Conservation (phyloP, 1,140 invertebrate genomes). For the Penaeus japonicus region DNA sequence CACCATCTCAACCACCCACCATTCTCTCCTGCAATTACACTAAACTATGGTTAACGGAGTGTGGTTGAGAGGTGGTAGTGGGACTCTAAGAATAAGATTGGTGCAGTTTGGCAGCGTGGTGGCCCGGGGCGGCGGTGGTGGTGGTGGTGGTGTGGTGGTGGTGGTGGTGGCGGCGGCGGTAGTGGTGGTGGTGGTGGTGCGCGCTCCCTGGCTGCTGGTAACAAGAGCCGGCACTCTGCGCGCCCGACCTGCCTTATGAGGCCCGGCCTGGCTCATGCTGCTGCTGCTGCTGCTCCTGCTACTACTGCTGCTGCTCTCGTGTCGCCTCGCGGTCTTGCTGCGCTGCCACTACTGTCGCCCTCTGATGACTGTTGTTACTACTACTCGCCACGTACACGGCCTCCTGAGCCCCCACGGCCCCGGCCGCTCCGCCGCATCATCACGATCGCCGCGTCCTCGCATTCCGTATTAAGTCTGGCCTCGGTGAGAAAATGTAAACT, state of each 20-base stretch:
- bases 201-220: slow-evolving; percentile 7
- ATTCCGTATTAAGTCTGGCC: slow-evolving; percentile 28
- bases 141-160: not conserved
- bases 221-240: slow-evolving; percentile 22
- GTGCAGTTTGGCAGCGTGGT: slow-evolving; percentile 33
- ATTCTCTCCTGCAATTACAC: no score
- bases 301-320: not conserved
- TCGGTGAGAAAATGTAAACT: slow-evolving; percentile 31
- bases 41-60: no score
- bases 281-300: not conserved
- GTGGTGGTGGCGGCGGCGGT: not conserved
- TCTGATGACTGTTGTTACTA: not conserved
- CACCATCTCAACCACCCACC: no score
- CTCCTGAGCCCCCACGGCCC: not conserved
- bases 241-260: slow-evolving; percentile 34
- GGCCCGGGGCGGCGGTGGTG: not conserved
- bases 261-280: not conserved
- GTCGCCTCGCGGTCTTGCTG: no score
- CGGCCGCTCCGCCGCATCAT: not conserved
- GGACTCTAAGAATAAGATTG: slow-evolving; percentile 37
- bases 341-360: not conserved
- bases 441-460: slow-evolving; percentile 10
- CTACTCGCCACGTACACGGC: not conserved
- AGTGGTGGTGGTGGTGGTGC: not conserved
- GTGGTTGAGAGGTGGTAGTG: not conserved